Percentiles rank a stretch among this genome's conserved stretches.
phyloP scores from a whole-genome alignment of 2,797 vertebrate genomes.

The Smutsia temminckii region DNA sequence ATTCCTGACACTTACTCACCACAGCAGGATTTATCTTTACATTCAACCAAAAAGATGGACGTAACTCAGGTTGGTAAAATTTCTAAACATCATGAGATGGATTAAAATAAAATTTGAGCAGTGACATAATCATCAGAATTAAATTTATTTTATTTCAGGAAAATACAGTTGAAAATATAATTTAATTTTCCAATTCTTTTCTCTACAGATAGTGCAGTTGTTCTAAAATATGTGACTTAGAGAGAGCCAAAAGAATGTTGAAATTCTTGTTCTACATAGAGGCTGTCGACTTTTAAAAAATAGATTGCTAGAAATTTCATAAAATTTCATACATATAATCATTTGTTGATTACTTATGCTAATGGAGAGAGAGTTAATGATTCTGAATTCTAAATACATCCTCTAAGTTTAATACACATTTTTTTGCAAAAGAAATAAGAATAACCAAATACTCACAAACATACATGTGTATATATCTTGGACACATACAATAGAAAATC shows the following conservation, averaged over 20 bases:
- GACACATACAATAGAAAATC: not conserved
- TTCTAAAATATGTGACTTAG: not conserved
- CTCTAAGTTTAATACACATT: not conserved
- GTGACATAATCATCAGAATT: not conserved
- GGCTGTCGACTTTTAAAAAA: not conserved
- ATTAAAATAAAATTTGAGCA: constrained; percentile 16
- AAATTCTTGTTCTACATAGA: not conserved
- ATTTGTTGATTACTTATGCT: not conserved
- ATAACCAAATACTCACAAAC: not conserved
- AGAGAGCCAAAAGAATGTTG: not conserved
- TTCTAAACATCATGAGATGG: not conserved
- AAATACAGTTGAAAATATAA: not conserved
- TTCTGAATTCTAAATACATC: not conserved
- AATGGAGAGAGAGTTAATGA: not conserved
- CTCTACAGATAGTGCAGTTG: not conserved
- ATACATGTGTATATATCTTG: not conserved
- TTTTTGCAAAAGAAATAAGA: not conserved
- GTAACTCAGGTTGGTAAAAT: not conserved
- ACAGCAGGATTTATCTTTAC: constrained; percentile 28
- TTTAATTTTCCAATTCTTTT: not conserved
- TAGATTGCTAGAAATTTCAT: not conserved
- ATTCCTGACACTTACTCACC: constrained; percentile 9
- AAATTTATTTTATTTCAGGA: not conserved
- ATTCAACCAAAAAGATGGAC: not conserved
- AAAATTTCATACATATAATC: not conserved